Percentiles rank a stretch among this genome's conserved stretches.
Evolutionary conservation across 2,888 invertebrate species (phyloP).

Genomic region (Fragum whitleyi): DNA sequence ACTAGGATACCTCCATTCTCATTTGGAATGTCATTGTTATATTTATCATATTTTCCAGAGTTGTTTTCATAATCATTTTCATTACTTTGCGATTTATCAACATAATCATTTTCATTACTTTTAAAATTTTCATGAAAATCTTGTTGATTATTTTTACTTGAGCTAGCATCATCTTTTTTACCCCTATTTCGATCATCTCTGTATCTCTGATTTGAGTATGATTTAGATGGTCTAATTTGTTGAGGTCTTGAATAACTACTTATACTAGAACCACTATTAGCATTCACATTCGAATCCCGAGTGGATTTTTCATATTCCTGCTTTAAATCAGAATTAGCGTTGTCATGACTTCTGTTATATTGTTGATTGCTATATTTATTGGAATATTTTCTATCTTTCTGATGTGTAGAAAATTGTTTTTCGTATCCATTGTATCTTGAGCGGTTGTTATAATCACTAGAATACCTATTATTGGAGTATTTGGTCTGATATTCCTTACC

Average conservation of each 20-base stretch:
- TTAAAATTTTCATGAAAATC: not conserved
- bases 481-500: too few species aligned
- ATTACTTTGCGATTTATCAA: too few species aligned
- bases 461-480: not conserved
- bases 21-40: not conserved
- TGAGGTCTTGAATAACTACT: not conserved
- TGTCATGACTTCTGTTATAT: not conserved
- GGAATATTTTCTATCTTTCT: conserved; percentile 7
- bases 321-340: not conserved
- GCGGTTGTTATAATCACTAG: not conserved
- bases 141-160: not conserved
- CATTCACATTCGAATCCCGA: not conserved
- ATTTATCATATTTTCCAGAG: conserved; percentile 10
- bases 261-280: not conserved
- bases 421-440: not conserved
- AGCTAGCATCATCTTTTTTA: not conserved
- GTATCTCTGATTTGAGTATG: conserved; percentile 20
- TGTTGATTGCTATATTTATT: conserved; percentile 12
- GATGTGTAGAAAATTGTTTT: not conserved
- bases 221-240: not conserved
- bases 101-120: not conserved
- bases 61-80: conserved; percentile 5
- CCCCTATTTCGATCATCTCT: not conserved
- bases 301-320: not conserved
- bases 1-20: not conserved